Conservation (phyloP, 1,140 invertebrate species). For the Cyrtorhinus lividipennis region DNA sequence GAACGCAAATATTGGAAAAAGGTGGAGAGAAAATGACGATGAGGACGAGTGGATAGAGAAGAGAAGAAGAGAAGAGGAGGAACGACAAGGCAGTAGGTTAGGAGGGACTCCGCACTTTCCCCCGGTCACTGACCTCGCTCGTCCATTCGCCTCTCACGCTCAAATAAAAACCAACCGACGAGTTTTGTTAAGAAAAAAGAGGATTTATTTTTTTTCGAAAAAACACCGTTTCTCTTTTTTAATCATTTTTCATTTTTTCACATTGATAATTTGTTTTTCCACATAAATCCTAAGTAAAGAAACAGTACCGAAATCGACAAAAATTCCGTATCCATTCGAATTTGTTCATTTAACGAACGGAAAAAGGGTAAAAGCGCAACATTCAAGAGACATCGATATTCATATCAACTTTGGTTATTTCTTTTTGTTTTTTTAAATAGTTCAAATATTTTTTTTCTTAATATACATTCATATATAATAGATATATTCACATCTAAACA, state of each 20-base stretch:
- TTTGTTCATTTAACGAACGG: neutral
- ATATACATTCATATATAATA: neutral
- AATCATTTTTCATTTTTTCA: neutral
- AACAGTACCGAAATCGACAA: neutral
- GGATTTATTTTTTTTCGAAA: neutral
- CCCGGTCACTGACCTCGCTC: too few relatives aligned
- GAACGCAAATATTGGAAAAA: too few relatives aligned
- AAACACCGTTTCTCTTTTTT: too few relatives aligned
- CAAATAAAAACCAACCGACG: too few relatives aligned
- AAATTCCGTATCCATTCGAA: neutral
- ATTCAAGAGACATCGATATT: neutral
- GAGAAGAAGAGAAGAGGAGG: too few relatives aligned
- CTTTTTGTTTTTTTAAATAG: neutral
- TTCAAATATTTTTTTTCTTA: neutral
- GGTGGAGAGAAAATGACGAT: too few relatives aligned
- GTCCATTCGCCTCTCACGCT: too few relatives aligned
- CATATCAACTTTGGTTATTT: constrained; percentile 1
- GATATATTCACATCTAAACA: constrained; percentile 8
- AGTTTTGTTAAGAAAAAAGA: neutral
- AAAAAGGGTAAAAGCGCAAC: too few relatives aligned
- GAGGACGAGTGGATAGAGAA: too few relatives aligned
- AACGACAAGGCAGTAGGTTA: too few relatives aligned
- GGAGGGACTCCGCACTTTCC: too few relatives aligned
- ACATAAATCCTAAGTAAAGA: neutral
- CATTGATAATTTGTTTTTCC: neutral